Percentiles rank a stretch among this genome's conserved stretches.
These are phyloP conservation scores for Otis tarda DNA, from an alignment of 2,113 vertebrate genomes.

Conservation along the genomic window DNA sequence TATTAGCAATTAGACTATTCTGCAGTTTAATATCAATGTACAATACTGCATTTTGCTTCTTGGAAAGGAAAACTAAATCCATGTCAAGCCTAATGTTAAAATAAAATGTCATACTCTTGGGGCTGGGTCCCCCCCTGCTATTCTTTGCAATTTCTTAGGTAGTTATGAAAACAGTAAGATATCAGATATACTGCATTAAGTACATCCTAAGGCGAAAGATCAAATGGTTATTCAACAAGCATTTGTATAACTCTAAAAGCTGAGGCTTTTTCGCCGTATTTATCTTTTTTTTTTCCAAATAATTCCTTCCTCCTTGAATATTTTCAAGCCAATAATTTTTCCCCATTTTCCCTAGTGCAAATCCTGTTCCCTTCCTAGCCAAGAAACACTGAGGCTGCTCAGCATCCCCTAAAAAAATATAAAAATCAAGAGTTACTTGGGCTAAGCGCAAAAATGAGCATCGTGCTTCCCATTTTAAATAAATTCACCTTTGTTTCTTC, in stretches of 20 bases:
- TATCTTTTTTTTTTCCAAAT: not conserved
- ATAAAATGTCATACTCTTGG: not conserved
- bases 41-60: not conserved
- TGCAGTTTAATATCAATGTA: not conserved
- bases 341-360: not conserved
- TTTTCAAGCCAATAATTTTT: not conserved
- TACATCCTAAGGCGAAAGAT: not conserved
- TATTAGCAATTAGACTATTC: not conserved
- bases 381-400: not conserved
- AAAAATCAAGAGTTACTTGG: not conserved
- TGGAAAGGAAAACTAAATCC: not conserved
- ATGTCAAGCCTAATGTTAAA: not conserved
- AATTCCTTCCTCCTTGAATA: not conserved
- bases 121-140: not conserved
- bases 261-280: not conserved
- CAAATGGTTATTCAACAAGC: not conserved
- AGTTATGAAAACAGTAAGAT: constrained; percentile 2
- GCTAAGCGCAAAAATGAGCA: not conserved
- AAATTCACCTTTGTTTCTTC: not conserved
- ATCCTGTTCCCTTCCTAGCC: not conserved
- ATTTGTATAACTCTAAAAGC: not conserved
- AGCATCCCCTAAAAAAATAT: fast-evolving
- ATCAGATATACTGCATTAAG: not conserved
- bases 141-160: not conserved
- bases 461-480: fast-evolving